Percentiles rank a stretch among this genome's conserved stretches.
These are phyloP conservation scores for Tringa solitaria DNA, from an alignment of 2,113 vertebrate species.

Conservation along the genomic window DNA sequence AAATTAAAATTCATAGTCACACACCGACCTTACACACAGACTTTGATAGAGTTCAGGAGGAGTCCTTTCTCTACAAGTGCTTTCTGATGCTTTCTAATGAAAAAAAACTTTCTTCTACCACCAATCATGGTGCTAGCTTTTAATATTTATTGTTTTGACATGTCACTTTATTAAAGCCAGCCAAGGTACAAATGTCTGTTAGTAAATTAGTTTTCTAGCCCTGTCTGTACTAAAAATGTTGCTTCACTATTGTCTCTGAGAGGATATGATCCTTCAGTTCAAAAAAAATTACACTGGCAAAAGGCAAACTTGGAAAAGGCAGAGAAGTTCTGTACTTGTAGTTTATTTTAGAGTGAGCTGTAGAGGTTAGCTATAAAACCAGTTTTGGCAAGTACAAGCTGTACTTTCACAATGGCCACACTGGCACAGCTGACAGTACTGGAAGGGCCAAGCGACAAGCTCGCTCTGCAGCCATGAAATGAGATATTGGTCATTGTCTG, in stretches of 20 bases:
- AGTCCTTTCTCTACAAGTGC: background rate
- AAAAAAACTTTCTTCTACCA: background rate
- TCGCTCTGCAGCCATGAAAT: background rate
- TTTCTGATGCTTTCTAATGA: background rate
- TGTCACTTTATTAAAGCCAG: background rate
- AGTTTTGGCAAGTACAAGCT: background rate
- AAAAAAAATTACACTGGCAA: background rate
- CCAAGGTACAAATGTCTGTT: background rate
- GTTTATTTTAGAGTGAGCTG: background rate
- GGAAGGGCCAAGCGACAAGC: background rate
- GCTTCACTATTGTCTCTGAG: background rate
- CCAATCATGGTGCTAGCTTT: background rate
- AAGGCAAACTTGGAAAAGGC: background rate
- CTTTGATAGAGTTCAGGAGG: background rate
- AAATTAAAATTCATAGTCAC: background rate
- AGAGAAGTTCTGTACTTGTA: background rate
- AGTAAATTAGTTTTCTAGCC: background rate
- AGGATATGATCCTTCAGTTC: background rate
- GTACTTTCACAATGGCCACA: background rate
- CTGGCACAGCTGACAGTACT: background rate
- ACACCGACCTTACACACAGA: background rate
- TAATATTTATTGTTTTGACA: constrained; percentile 4
- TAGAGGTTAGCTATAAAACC: background rate
- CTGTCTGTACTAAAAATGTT: background rate
- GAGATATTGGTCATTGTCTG: background rate